phyloP scores from a whole-genome alignment of 2,113 vertebrate species.

The Chaenocephalus aceratus region DNA sequence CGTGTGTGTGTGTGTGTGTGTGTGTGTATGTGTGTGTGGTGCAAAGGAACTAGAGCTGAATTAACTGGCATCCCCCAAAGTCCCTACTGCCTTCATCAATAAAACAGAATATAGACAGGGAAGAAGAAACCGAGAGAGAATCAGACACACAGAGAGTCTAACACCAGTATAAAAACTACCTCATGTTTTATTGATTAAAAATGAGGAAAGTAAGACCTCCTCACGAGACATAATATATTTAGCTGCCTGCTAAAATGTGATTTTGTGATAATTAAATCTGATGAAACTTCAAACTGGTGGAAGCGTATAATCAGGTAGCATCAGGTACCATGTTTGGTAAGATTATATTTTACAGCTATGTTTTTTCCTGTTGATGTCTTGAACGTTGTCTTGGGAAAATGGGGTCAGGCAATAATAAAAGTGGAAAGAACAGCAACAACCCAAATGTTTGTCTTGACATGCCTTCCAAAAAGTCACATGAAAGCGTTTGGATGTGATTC shows the following conservation, averaged over 20 bases:
- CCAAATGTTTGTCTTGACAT: background rate
- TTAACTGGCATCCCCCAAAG: conserved; percentile 75
- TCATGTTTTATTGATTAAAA: conserved; percentile 29
- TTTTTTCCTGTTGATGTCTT: background rate
- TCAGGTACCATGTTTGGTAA: background rate
- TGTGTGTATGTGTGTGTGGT: conserved; percentile 6
- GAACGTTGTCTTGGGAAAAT: background rate
- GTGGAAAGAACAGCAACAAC: background rate
- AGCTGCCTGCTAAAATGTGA: background rate
- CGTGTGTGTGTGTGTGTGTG: conserved; percentile 16
- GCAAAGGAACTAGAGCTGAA: conserved; percentile 79
- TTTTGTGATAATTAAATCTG: background rate
- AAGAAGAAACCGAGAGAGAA: conserved; percentile 32
- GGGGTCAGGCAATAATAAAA: background rate
- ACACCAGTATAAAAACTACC: conserved; percentile 8
- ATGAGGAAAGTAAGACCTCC: conserved; percentile 1
- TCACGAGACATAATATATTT: background rate
- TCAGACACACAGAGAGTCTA: conserved; percentile 26
- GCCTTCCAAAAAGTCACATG: background rate
- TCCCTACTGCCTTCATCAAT: conserved; percentile 79
- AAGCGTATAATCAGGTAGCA: background rate
- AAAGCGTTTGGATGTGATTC: background rate
- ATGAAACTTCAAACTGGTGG: background rate
- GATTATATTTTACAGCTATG: background rate
- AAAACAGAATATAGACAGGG: conserved; percentile 70